phyloP scores from a whole-genome alignment of 1,140 invertebrate species.

The Spodoptera litura region DNA sequence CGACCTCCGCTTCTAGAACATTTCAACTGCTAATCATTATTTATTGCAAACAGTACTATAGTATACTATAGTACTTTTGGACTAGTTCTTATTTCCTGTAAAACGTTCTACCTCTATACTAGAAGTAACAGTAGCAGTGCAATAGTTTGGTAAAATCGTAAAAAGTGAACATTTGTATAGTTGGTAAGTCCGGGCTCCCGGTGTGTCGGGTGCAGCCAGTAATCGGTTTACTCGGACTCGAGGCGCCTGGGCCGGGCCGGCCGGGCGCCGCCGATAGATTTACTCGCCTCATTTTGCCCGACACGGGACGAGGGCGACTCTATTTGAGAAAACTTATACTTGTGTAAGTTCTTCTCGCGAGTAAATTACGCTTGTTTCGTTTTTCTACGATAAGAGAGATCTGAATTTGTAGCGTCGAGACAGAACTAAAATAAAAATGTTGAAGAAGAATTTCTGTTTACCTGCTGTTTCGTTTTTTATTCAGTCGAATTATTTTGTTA shows the following conservation, averaged over 20 bases:
- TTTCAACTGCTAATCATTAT: too few relatives aligned
- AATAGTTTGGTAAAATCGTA: too few relatives aligned
- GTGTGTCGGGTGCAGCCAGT: slow-evolving; percentile 40
- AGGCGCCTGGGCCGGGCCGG: slow-evolving; percentile 6
- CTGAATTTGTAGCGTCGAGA: not conserved
- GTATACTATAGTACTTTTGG: too few relatives aligned
- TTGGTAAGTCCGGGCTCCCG: slow-evolving; percentile 25
- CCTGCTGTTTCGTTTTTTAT: too few relatives aligned
- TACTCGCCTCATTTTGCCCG: slow-evolving; percentile 53
- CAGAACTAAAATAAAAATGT: not conserved
- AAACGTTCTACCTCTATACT: too few relatives aligned
- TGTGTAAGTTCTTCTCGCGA: slow-evolving; percentile 22
- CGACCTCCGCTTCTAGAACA: too few relatives aligned
- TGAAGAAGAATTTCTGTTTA: not conserved
- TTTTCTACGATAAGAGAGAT: not conserved
- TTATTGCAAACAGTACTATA: too few relatives aligned
- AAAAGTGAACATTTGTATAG: not conserved
- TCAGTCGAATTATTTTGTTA: too few relatives aligned
- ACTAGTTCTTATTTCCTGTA: too few relatives aligned
- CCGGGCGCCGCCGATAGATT: slow-evolving; percentile 42
- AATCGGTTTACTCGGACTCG: slow-evolving; percentile 51
- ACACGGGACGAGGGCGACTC: slow-evolving; percentile 24
- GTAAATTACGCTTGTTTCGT: slow-evolving; percentile 35
- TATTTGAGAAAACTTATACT: slow-evolving; percentile 39
- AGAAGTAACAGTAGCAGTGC: too few relatives aligned